Evolutionary conservation across 2,888 invertebrate species (phyloP), one percentile per base, ranked within the genome.

Genomic region (Sphaerophoria rueppellii): DNA sequence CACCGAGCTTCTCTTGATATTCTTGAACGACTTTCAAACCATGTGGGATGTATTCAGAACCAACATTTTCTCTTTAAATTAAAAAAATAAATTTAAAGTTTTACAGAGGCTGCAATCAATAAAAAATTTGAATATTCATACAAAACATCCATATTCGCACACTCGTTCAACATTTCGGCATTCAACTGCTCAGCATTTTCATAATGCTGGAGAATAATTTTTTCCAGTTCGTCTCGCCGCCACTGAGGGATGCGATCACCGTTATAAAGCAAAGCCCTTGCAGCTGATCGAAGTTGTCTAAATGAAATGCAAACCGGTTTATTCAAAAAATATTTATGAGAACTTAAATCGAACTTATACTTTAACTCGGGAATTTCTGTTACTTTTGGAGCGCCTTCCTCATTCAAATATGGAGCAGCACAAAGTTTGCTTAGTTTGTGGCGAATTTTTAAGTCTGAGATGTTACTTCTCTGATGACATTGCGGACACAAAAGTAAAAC

Each of bases 381-480:
- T 76, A 87, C 90, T 86, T 91, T 92, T 6, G 87, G 55, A 35
- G 88, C 88, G 7, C 88, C 88, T 0, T 89, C 89, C 40, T 88
- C 89, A 54, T 89, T 87, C 6, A 93, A 91, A 37, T 95, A 90
- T 3, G 96, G 96, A 32, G 96, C 96, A 88, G 92, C 90, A 89
- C 96, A 96, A 83, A 91, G 89, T 0, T 88, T 87, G 0, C 94
- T 95, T 32, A 97, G 92, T 67, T 92, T 90, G 87, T 92, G 92
- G 63, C 95, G 93, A 87, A 96, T 90, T 4, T 90, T 89, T 69
- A 93, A 91, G 91, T 96, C 96, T 46, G 92, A 92, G 52, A 93
- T 92, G 90, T 95, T 95, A 90, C 96, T 95, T 34, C 91, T 90
- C 88, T 94, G 94, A 91, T 97, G 96, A 89, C 97, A 97, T 0